Conservation (phyloP, 2,888 invertebrate species). For the Oscheius sp. region DNA sequence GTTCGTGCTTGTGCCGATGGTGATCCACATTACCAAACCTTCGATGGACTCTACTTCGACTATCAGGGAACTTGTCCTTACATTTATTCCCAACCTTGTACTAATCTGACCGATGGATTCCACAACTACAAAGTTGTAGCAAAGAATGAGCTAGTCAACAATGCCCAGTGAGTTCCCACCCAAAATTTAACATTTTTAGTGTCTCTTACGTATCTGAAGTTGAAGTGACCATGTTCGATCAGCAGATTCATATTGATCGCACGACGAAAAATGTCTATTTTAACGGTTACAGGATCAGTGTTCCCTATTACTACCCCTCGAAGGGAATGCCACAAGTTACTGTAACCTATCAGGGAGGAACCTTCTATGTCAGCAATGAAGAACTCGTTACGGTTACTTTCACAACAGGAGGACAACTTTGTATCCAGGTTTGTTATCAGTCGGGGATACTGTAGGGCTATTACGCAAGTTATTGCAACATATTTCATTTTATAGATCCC, state of each 20-base stretch:
- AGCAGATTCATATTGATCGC: conserved; percentile 51
- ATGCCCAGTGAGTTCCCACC: conserved; percentile 36
- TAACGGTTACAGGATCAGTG: conserved; percentile 46
- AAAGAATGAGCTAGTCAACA: conserved; percentile 46
- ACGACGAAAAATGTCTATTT: conserved; percentile 44
- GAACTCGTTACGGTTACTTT: conserved; percentile 43
- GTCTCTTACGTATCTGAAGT: conserved; percentile 53
- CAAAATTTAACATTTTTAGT: conserved; percentile 42
- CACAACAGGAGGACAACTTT: conserved; percentile 36
- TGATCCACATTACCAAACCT: conserved; percentile 70
- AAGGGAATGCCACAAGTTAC: conserved; percentile 4
- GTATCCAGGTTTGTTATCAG: conserved; percentile 35
- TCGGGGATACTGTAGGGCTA: too few relatives aligned
- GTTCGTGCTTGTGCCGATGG: conserved; percentile 57
- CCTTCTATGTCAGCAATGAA: conserved; percentile 44
- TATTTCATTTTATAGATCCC: conserved; percentile 38
- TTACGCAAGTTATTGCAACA: background rate
- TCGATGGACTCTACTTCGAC: conserved; percentile 65
- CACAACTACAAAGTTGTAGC: conserved; percentile 50
- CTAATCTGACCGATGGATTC: conserved; percentile 37
- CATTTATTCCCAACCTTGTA: conserved; percentile 58
- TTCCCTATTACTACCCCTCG: conserved; percentile 59
- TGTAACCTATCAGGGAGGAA: conserved; percentile 38
- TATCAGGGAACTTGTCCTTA: conserved; percentile 68
- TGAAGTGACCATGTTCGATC: conserved; percentile 53